Conservation (phyloP, 2,113 vertebrate genomes). For the Notothenia coriiceps region DNA sequence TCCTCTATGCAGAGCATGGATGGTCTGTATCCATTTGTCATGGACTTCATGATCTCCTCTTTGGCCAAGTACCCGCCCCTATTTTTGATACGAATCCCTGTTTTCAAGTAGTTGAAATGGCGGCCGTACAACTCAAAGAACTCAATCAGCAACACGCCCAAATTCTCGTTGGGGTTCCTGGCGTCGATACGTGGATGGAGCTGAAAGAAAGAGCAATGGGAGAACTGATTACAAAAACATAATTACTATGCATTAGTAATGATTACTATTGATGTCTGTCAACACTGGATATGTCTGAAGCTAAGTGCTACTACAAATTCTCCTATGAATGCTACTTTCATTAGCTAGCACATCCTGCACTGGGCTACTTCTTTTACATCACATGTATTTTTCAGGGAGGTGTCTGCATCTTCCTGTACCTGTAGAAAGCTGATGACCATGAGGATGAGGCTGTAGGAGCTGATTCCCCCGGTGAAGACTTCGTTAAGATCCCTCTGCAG, state of each 20-base stretch:
- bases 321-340: no score
- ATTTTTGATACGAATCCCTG: constrained; percentile 95
- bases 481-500: constrained; percentile 87
- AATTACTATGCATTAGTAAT: background rate
- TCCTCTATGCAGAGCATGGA: constrained; percentile 99
- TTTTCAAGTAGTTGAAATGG: constrained; percentile 98
- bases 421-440: constrained; percentile 89
- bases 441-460: constrained; percentile 88
- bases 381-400: no score
- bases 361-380: no score
- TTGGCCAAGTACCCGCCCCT: constrained; percentile 95
- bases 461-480: constrained; percentile 88
- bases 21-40: constrained; percentile 93
- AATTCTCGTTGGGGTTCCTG: constrained; percentile 91
- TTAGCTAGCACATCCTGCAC: no score
- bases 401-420: constrained; percentile 61
- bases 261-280: background rate
- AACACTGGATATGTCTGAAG: constrained; percentile 86
- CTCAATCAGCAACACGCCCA: constrained; percentile 97
- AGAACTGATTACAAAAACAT: background rate
- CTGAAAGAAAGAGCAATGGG: constrained; percentile 72
- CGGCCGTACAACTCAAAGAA: constrained; percentile 98
- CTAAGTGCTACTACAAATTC: no score
- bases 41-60: constrained; percentile 94
- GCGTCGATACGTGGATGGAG: constrained; percentile 96